Percentiles rank a stretch among this genome's conserved stretches.
phyloP scores from a whole-genome alignment of 2,113 vertebrate species.

The Garra rufa region DNA sequence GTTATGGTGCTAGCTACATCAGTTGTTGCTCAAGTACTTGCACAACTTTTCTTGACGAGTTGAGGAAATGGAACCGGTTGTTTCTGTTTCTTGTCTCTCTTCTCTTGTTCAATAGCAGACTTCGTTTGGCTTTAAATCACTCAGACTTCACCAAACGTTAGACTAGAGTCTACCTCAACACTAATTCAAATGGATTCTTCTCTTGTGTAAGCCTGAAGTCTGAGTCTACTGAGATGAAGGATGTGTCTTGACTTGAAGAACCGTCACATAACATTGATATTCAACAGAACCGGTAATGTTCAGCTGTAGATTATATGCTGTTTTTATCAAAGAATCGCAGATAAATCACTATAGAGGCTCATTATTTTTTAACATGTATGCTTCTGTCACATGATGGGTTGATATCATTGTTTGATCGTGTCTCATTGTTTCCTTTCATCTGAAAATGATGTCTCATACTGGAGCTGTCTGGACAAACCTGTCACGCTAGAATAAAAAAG shows the following conservation, averaged over 20 bases:
- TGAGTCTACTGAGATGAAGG: neutral
- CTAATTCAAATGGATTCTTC: neutral
- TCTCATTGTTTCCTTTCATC: neutral
- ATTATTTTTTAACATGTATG: neutral
- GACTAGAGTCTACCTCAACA: neutral
- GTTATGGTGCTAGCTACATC: neutral
- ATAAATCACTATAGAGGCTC: neutral
- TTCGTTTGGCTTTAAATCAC: neutral
- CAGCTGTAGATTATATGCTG: neutral
- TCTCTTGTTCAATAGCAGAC: neutral
- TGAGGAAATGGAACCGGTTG: neutral
- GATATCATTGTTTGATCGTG: neutral
- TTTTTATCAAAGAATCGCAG: neutral
- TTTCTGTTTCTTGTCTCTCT: neutral
- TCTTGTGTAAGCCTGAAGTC: conserved; percentile 3
- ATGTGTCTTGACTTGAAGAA: conserved; percentile 2
- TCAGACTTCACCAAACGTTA: neutral
- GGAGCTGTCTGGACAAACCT: conserved; percentile 10
- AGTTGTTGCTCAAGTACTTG: neutral
- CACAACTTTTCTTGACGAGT: neutral
- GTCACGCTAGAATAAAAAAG: neutral
- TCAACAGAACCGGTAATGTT: neutral
- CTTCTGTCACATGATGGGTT: conserved; percentile 2
- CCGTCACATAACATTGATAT: neutral
- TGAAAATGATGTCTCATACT: neutral